Percentiles rank a stretch among this genome's conserved stretches.
Conservation (phyloP, 2,888 invertebrate genomes). For the Anthophora plumipes region DNA sequence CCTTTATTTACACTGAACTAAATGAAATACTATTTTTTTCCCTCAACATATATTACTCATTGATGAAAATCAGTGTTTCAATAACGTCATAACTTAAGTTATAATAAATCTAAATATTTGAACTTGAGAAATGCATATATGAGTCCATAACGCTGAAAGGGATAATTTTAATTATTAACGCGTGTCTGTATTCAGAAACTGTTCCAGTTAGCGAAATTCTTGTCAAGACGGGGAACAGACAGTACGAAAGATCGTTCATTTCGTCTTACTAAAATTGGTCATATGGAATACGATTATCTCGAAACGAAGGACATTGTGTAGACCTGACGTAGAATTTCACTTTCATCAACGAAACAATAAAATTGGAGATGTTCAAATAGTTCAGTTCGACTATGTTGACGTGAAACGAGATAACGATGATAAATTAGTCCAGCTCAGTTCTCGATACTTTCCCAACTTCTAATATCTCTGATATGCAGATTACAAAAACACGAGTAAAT, state of each 20-base stretch:
- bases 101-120: too few relatives aligned
- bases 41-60: too few relatives aligned
- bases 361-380: slow-evolving; percentile 36
- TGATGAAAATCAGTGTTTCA: too few relatives aligned
- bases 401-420: neutral
- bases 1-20: too few relatives aligned
- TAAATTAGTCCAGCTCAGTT: slow-evolving; percentile 4
- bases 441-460: neutral
- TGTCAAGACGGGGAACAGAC: slow-evolving; percentile 9
- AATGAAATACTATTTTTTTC: too few relatives aligned
- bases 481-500: neutral
- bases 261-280: slow-evolving; percentile 27
- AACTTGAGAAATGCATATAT: too few relatives aligned
- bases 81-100: too few relatives aligned
- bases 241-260: slow-evolving; percentile 37
- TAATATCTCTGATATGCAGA: neutral
- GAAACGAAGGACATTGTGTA: slow-evolving; percentile 45
- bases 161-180: neutral
- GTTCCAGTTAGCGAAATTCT: slow-evolving; percentile 37
- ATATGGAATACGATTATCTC: slow-evolving; percentile 50
- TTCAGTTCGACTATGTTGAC: slow-evolving; percentile 2
- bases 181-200: neutral
- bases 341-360: slow-evolving; percentile 65
- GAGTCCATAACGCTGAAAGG: too few relatives aligned
- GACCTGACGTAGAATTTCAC: slow-evolving; percentile 50